Conservation (phyloP, 2,113 vertebrate species). For the Tyto alba region DNA sequence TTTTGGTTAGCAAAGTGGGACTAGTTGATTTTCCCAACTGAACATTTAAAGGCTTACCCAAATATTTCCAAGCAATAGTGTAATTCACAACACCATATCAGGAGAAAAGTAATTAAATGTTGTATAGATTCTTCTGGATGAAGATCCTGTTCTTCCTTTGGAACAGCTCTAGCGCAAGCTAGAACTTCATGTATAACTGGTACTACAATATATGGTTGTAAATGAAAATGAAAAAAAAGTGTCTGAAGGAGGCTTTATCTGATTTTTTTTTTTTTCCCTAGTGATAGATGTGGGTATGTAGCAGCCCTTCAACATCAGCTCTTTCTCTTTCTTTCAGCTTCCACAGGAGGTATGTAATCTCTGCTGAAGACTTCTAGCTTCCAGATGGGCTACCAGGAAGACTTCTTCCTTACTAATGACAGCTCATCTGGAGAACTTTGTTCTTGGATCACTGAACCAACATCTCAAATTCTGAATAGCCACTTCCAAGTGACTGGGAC, state of each 20-base stretch:
- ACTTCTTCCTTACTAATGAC: background rate
- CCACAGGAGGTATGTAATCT: constrained; percentile 74
- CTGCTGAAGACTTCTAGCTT: background rate
- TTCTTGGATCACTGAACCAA: background rate
- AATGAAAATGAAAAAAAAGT: background rate
- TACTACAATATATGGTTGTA: background rate
- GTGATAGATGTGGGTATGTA: background rate
- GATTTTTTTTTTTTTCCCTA: background rate
- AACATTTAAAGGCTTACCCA: background rate
- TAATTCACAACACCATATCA: background rate
- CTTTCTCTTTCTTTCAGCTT: constrained; percentile 67
- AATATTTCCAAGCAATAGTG: background rate
- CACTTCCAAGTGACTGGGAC: background rate
- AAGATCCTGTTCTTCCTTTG: background rate
- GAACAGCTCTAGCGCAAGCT: background rate
- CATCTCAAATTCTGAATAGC: background rate
- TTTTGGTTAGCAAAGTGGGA: background rate
- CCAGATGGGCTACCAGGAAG: background rate
- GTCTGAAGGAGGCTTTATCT: background rate
- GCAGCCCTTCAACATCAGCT: background rate
- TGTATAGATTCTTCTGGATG: background rate
- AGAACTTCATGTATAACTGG: background rate
- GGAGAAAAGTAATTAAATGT: background rate
- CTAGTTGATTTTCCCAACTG: background rate
- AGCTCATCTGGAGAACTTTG: background rate